Conservation (phyloP, 2,888 invertebrate species). For the Scaptomyza polygonia region DNA sequence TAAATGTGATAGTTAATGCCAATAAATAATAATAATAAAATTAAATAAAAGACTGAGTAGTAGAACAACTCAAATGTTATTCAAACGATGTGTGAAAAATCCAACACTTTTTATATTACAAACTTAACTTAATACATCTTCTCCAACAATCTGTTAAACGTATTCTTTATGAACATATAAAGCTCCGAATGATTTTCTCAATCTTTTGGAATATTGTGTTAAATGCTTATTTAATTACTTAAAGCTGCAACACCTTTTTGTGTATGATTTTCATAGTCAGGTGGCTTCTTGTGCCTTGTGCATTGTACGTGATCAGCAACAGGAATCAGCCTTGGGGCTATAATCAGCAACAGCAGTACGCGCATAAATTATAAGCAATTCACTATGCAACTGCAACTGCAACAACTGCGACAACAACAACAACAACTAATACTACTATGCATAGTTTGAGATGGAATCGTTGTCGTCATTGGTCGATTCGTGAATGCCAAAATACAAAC, state of each 20-base stretch:
- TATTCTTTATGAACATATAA: no score
- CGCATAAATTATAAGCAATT: slow-evolving; percentile 57
- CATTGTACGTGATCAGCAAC: slow-evolving; percentile 52
- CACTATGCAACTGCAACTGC: slow-evolving; percentile 22
- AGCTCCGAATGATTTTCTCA: not conserved
- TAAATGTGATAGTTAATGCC: no score
- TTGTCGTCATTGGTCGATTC: slow-evolving; percentile 44
- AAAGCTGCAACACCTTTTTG: slow-evolving; percentile 34
- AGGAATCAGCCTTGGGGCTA: slow-evolving; percentile 55
- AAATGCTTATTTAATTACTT: slow-evolving; percentile 27
- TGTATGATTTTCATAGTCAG: slow-evolving; percentile 50
- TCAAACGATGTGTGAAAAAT: no score
- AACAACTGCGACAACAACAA: not conserved
- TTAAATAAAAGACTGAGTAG: no score
- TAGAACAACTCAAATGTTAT: no score
- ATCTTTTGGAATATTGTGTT: not conserved
- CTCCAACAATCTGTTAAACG: no score
- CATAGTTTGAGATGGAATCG: slow-evolving; percentile 30
- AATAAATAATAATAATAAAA: no score
- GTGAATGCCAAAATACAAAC: slow-evolving; percentile 65
- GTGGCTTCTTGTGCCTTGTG: not conserved
- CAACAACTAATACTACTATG: slow-evolving; percentile 3
- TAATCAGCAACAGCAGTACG: slow-evolving; percentile 56
- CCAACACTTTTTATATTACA: no score
- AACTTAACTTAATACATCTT: no score